Conservation (phyloP, 2,113 vertebrate species). For the Tyrannus savana region DNA sequence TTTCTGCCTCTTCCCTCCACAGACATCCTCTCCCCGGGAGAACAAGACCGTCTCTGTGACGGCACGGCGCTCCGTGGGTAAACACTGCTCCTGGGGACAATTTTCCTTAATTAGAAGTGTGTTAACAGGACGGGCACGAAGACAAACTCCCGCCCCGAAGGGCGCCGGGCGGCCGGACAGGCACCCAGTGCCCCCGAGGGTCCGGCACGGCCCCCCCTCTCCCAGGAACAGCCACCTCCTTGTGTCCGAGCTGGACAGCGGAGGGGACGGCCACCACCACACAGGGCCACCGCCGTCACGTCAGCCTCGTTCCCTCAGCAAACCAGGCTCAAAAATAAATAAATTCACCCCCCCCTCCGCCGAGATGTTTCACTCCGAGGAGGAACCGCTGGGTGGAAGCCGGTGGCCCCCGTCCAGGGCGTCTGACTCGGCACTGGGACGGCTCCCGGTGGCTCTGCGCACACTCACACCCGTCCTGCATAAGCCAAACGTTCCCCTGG, state of each 20-base stretch:
- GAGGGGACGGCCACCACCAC: neutral
- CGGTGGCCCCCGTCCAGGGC: neutral
- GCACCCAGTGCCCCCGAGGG: neutral
- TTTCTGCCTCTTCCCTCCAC: conserved; percentile 35
- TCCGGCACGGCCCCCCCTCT: neutral
- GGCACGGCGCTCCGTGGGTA: neutral
- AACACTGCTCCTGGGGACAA: conserved; percentile 57
- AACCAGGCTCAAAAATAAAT: conserved; percentile 13
- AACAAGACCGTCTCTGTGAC: conserved; percentile 58
- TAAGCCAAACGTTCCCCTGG: neutral
- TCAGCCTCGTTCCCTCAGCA: neutral
- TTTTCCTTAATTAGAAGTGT: conserved; percentile 54
- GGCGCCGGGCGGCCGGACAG: neutral
- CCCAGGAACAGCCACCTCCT: conserved; percentile 1
- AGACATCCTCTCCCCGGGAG: conserved; percentile 18
- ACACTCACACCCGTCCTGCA: fast-evolving
- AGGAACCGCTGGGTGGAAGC: conserved; percentile 26
- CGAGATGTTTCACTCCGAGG: neutral
- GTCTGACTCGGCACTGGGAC: neutral
- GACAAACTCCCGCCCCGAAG: conserved; percentile 7
- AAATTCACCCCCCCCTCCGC: neutral
- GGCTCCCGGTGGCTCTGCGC: neutral
- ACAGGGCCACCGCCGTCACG: neutral
- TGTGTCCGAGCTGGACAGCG: neutral
- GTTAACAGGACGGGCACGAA: conserved; percentile 40